Evolutionary conservation across 2,888 invertebrate species (phyloP), one percentile per base, ranked within the genome.

Genomic region (Spicauda simplicius): DNA sequence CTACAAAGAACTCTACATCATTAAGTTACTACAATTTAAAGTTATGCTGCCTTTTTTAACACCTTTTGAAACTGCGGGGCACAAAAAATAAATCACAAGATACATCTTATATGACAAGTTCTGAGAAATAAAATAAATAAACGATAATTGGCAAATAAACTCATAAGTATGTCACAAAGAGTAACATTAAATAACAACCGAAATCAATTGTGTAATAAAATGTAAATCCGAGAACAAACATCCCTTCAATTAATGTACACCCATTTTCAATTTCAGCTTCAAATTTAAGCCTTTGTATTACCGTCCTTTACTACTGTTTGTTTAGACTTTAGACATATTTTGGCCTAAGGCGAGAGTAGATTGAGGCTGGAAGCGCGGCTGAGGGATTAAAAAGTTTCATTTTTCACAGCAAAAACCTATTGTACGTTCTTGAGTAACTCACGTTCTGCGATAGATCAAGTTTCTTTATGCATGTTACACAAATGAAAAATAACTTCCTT

Each of bases 331-430:
- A 60, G 60, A 66, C 66, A 66, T 54, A 59, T 54, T 60, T 60
- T 50, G 55, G 60, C 66, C 60, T 66, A 54, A 48, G 33, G 65
- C 65, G 33, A 66, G 1, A 30, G 54, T 16, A 66, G 59, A 66
- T 66, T 55, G 54, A 65, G 59, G 55, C 54, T 52, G 65, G 16
- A 55, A 60, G 16, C 30, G 11, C 48, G 54, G 45, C 20, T 48
- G 60, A 60, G 54, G 60, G 65, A 50, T 66, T 66, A 66, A 66
- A 66, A 66, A 55, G 60, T 66, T 66, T 66, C 66, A 66, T 66
- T 55, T 65, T 60, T 61, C 60, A 66, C 66, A 61, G 55, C 55
- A 60, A 61, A 58, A 60, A 60, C 66, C 55, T 66, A 66, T 56
- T 60, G 66, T 66, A 60, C 19, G 30, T 25, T 48, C 48, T 60